Evolutionary conservation across 2,888 invertebrate species (phyloP).

Genomic region (Cacoxenus indagator): DNA sequence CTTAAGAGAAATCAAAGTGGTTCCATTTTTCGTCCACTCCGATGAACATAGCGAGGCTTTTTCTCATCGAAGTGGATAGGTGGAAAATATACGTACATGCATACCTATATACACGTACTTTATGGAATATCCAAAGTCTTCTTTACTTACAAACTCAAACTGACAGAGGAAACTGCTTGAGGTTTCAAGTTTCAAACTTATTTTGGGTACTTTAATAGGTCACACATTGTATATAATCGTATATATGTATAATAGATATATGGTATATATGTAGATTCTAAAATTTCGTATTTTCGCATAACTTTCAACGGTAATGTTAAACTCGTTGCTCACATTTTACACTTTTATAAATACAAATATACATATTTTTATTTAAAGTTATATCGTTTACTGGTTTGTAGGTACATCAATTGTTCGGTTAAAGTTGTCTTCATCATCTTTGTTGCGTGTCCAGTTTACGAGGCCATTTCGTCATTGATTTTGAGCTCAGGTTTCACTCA

Average conservation of each 20-base stretch:
- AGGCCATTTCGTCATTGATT: slow-evolving; percentile 3
- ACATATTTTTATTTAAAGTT: neutral
- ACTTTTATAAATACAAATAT: too few relatives aligned
- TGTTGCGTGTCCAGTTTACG: neutral
- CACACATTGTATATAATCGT: neutral
- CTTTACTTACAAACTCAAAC: too few relatives aligned
- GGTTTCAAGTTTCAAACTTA: too few relatives aligned
- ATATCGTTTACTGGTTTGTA: neutral
- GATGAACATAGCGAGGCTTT: too few relatives aligned
- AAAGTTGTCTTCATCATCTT: neutral
- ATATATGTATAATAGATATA: neutral
- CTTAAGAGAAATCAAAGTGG: too few relatives aligned
- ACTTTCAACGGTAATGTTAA: neutral
- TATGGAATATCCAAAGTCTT: too few relatives aligned
- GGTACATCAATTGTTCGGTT: slow-evolving; percentile 3
- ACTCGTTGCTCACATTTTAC: slow-evolving; percentile 15
- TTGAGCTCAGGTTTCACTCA: neutral
- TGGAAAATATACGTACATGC: too few relatives aligned
- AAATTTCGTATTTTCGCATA: neutral
- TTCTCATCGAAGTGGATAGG: too few relatives aligned
- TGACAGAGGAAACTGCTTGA: too few relatives aligned
- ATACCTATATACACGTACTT: too few relatives aligned
- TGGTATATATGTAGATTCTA: neutral
- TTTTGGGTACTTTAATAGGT: neutral
- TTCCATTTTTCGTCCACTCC: too few relatives aligned